These are phyloP conservation scores for Toxotes lorentzi DNA, from an alignment of 2,797 vertebrate genomes.

Conservation along the genomic window DNA sequence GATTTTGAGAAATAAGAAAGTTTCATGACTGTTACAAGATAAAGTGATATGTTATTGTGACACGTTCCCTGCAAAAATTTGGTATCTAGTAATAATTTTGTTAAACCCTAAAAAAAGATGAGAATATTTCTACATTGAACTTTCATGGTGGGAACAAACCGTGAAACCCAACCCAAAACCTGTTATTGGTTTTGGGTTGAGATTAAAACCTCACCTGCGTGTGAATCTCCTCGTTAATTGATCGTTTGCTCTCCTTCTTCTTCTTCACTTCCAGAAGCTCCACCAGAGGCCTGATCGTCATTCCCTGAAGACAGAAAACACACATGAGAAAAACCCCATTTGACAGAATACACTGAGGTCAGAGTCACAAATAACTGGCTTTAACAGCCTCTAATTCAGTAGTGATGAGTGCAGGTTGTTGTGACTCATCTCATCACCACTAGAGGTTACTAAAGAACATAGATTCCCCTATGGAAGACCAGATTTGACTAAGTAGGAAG, in stretches of 20 bases:
- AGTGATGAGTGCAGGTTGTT: neutral
- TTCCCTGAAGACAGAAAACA: conserved; percentile 85
- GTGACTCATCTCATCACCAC: neutral
- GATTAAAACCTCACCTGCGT: conserved; percentile 78
- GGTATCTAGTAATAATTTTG: no score
- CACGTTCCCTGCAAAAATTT: no score
- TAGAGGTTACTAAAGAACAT: neutral
- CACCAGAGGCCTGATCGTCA: conserved; percentile 96
- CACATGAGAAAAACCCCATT: neutral
- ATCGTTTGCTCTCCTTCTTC: conserved; percentile 91
- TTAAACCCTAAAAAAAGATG: no score
- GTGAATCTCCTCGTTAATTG: conserved; percentile 98
- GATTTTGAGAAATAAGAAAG: no score
- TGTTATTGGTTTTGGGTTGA: neutral
- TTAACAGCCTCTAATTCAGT: no score
- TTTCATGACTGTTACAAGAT: no score
- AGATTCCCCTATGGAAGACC: neutral
- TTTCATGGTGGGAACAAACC: neutral
- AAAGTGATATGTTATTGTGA: no score
- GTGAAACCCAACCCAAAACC: no score
- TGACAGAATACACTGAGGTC: neutral
- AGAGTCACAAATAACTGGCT: no score
- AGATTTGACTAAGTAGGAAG: neutral
- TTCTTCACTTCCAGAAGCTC: conserved; percentile 96
- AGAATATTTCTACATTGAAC: no score